phyloP scores from a whole-genome alignment of 2,113 vertebrate genomes.

The Lutjanus erythropterus region DNA sequence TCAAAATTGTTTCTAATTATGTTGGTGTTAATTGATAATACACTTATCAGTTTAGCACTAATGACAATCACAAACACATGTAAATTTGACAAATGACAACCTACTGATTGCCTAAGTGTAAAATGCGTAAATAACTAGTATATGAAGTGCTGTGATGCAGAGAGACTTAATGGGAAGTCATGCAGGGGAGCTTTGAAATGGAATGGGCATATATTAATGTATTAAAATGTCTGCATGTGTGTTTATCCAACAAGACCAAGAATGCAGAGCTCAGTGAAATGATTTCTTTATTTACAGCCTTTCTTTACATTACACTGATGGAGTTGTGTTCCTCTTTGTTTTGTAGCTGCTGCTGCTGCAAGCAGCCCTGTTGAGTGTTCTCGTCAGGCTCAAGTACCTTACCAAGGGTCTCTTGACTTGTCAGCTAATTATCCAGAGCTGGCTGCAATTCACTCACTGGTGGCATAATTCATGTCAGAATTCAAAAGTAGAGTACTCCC shows the following conservation, averaged over 20 bases:
- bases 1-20: not conserved
- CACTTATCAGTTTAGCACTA: not conserved
- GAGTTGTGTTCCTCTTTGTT: not conserved
- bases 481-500: not conserved
- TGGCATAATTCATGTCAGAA: constrained; percentile 49
- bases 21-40: not conserved
- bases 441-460: constrained; percentile 44
- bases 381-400: constrained; percentile 41
- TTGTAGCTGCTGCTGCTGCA: not conserved
- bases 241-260: not conserved
- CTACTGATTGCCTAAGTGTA: not conserved
- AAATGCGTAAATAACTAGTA: not conserved
- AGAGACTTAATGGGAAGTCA: not conserved
- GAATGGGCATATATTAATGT: not conserved
- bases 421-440: constrained; percentile 42
- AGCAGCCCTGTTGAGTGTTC: constrained; percentile 31
- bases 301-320: not conserved
- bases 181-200: not conserved
- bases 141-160: not conserved
- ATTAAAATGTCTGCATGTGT: not conserved
- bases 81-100: not conserved
- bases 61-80: not conserved
- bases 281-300: not conserved
- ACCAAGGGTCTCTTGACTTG: constrained; percentile 52
- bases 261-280: not conserved